Conservation (phyloP, 2,888 invertebrate genomes). For the Nomada goodeniana region DNA sequence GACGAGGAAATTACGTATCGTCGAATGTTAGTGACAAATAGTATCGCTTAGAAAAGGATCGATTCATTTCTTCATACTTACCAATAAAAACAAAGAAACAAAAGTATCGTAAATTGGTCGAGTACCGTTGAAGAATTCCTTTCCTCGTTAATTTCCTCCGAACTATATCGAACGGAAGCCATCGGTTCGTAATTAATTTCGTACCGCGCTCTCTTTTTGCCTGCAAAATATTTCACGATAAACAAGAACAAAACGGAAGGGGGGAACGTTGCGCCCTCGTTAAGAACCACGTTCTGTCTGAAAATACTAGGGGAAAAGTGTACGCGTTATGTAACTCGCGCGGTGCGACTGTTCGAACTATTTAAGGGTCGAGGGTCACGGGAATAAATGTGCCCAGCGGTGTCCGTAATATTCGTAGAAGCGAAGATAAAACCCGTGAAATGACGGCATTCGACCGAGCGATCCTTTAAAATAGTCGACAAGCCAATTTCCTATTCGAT, state of each 20-base stretch:
- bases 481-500: not conserved
- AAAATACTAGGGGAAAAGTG: not conserved
- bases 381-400: not conserved
- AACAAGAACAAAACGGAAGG: not conserved
- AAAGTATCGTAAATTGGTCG: too few species aligned
- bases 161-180: too few species aligned
- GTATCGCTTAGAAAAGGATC: not conserved
- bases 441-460: not conserved
- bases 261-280: not conserved
- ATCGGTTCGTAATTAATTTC: too few species aligned
- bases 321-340: too few species aligned
- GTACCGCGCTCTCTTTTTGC: too few species aligned
- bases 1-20: too few species aligned
- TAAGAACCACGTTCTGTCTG: not conserved
- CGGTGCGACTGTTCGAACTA: not conserved
- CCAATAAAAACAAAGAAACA: too few species aligned
- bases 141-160: too few species aligned
- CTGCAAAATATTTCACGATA: not conserved
- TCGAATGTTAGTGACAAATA: not conserved
- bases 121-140: too few species aligned
- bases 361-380: not conserved
- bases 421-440: constrained; percentile 8
- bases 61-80: too few species aligned
- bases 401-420: not conserved
- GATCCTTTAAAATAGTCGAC: constrained; percentile 8